These are phyloP conservation scores for Calephelis perditalis DNA, from an alignment of 2,888 invertebrate genomes.

Conservation along the genomic window DNA sequence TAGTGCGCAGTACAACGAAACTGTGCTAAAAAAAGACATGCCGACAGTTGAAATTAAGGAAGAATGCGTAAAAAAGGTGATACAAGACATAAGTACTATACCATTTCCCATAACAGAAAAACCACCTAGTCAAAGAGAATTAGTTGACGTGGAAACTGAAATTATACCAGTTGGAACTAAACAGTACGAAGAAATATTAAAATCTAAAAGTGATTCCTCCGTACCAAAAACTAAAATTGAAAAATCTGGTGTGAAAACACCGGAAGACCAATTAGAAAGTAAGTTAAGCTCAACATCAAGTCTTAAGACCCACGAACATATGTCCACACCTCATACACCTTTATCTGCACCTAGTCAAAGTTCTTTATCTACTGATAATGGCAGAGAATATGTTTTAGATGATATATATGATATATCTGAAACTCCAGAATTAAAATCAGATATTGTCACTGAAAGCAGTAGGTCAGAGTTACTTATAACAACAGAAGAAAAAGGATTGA, in stretches of 20 bases:
- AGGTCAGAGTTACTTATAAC: constrained; percentile 80
- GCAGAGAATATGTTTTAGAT: constrained; percentile 80
- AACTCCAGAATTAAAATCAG: constrained; percentile 77
- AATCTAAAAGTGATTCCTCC: constrained; percentile 70
- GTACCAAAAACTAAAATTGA: constrained; percentile 71
- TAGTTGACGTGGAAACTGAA: constrained; percentile 67
- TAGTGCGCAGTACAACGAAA: constrained; percentile 41
- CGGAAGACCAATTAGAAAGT: constrained; percentile 62
- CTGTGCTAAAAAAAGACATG: constrained; percentile 31
- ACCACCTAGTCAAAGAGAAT: constrained; percentile 69
- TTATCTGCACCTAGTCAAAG: constrained; percentile 81
- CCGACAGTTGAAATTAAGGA: constrained; percentile 41
- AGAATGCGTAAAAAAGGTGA: constrained; percentile 53
- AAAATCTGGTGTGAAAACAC: constrained; percentile 59
- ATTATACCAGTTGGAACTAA: constrained; percentile 62
- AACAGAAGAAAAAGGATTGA: constrained; percentile 77
- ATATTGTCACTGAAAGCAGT: constrained; percentile 61
- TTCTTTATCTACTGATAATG: constrained; percentile 81
- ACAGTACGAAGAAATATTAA: constrained; percentile 71
- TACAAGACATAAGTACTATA: constrained; percentile 53
- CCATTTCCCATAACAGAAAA: constrained; percentile 68
- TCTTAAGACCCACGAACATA: constrained; percentile 72
- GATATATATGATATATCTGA: constrained; percentile 78
- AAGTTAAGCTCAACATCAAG: constrained; percentile 80
- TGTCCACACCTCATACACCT: constrained; percentile 79